These are phyloP conservation scores for Aphidius gifuensis DNA, from an alignment of 1,140 invertebrate species.

Conservation along the genomic window DNA sequence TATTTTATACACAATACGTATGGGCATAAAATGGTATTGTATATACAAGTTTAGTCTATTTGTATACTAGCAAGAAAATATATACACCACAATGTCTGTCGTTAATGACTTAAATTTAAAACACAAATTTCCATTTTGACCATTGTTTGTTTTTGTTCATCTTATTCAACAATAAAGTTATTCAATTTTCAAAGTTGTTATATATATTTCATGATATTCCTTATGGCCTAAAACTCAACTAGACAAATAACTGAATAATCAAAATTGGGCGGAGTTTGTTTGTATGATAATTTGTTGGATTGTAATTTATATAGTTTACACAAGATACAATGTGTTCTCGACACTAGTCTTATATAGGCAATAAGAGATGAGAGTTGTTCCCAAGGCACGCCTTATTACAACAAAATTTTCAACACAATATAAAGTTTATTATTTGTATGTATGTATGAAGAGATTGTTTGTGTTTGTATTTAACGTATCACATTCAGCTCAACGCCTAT, in stretches of 20 bases:
- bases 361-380: too few relatives aligned
- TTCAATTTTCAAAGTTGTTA: too few relatives aligned
- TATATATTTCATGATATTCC: too few relatives aligned
- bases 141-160: conserved; percentile 28
- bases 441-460: not conserved
- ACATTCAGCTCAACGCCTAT: conserved; percentile 6
- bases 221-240: too few relatives aligned
- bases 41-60: not conserved
- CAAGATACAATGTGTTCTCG: too few relatives aligned
- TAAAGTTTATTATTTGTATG: not conserved
- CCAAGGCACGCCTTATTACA: conserved; percentile 1
- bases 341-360: too few relatives aligned
- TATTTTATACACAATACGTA: not conserved
- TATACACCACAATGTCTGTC: conserved; percentile 36
- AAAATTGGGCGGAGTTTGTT: conserved; percentile 8
- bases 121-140: conserved; percentile 50
- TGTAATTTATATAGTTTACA: too few relatives aligned
- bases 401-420: conserved; percentile 6
- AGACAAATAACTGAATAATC: conserved; percentile 23
- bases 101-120: conserved; percentile 51
- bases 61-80: conserved; percentile 24
- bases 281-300: too few relatives aligned
- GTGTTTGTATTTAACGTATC: conserved; percentile 1
- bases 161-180: too few relatives aligned
- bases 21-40: not conserved